These are phyloP conservation scores for Euzophera pinguis DNA, from an alignment of 2,888 invertebrate genomes.

Conservation along the genomic window DNA sequence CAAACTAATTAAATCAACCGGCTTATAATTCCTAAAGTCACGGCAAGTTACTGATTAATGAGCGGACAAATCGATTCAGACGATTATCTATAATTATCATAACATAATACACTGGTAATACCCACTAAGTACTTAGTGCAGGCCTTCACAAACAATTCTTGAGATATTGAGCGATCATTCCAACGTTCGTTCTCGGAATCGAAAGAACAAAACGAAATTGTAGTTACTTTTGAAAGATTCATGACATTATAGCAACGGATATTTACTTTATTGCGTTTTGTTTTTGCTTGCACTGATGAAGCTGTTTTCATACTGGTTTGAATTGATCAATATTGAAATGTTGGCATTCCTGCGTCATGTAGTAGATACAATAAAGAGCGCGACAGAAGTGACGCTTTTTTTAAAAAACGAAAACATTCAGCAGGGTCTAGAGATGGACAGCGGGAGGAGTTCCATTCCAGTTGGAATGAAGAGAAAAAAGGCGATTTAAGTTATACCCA, in stretches of 20 bases:
- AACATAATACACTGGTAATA: constrained; percentile 11
- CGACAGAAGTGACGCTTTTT: neutral
- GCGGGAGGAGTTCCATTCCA: too few relatives aligned
- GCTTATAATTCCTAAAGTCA: constrained; percentile 18
- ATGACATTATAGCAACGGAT: constrained; percentile 8
- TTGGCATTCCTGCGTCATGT: neutral
- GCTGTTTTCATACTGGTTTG: constrained; percentile 9
- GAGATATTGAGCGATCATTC: constrained; percentile 10
- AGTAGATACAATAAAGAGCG: neutral
- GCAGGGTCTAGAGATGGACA: too few relatives aligned
- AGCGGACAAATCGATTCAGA: constrained; percentile 32
- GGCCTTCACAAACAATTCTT: neutral
- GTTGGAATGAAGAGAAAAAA: too few relatives aligned
- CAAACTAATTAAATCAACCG: constrained; percentile 16
- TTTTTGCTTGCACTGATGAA: constrained; percentile 10
- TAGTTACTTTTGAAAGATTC: constrained; percentile 9
- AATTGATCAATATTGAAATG: constrained; percentile 11
- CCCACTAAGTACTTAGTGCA: constrained; percentile 1
- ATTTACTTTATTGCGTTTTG: constrained; percentile 9
- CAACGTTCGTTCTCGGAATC: constrained; percentile 7
- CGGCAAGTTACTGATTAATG: constrained; percentile 26
- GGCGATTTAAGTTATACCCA: too few relatives aligned
- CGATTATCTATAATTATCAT: constrained; percentile 27
- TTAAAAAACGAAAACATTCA: neutral
- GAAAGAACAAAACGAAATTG: constrained; percentile 7